Conservation (phyloP, 2,797 vertebrate species). For the Antrozous pallidus region DNA sequence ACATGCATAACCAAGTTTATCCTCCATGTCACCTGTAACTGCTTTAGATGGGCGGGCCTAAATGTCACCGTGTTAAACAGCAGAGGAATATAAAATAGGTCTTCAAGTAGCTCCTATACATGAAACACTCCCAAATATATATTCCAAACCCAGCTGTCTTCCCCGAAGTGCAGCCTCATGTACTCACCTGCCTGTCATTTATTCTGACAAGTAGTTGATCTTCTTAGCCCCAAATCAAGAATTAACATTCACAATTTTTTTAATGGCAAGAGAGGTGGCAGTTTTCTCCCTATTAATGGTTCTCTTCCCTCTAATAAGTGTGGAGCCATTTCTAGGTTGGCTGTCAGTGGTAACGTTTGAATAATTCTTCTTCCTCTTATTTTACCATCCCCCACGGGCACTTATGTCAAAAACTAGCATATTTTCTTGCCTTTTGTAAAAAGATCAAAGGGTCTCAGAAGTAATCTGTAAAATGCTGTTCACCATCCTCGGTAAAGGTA, state of each 20-base stretch:
- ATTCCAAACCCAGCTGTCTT: neutral
- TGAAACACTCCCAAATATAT: neutral
- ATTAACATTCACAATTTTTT: constrained; percentile 18
- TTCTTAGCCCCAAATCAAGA: neutral
- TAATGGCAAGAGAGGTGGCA: constrained; percentile 31
- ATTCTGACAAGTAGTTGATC: neutral
- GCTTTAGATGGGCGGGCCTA: neutral
- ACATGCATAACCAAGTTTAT: neutral
- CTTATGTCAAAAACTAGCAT: constrained; percentile 14
- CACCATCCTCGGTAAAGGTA: constrained; percentile 60
- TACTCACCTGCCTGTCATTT: neutral
- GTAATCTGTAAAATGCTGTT: constrained; percentile 34
- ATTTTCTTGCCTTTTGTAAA: neutral
- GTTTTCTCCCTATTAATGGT: neutral
- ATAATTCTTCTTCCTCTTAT: constrained; percentile 45
- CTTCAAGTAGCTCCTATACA: neutral
- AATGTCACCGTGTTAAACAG: neutral
- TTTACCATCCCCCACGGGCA: constrained; percentile 43
- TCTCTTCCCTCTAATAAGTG: constrained; percentile 37
- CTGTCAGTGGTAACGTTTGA: constrained; percentile 56
- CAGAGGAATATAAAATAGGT: neutral
- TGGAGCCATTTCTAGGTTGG: constrained; percentile 51
- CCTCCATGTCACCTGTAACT: neutral
- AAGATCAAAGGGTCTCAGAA: constrained; percentile 71
- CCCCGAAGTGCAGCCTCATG: neutral